Percentiles rank a stretch among this genome's conserved stretches.
phyloP scores from a whole-genome alignment of 1,140 invertebrate species.

The Helicorthomorpha holstii region DNA sequence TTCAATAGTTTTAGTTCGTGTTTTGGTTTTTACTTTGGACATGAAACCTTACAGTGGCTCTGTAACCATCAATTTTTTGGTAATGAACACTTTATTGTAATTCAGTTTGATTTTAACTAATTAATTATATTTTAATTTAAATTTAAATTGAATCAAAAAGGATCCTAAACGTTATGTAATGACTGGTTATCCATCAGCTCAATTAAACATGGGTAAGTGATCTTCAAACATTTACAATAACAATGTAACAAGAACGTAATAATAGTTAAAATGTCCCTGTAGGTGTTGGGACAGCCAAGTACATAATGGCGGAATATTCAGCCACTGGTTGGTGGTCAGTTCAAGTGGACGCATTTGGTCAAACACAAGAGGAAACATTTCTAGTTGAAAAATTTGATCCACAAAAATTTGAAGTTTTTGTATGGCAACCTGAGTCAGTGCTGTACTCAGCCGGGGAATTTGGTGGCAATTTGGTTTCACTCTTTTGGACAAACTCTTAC shows the following conservation, averaged over 20 bases:
- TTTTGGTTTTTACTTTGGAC: constrained; percentile 29
- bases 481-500: constrained; percentile 22
- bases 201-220: constrained; percentile 27
- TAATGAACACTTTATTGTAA: constrained; percentile 16
- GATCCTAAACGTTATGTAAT: constrained; percentile 31
- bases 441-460: constrained; percentile 23
- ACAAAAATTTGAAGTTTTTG: constrained; percentile 29
- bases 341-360: constrained; percentile 25
- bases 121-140: background rate
- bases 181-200: constrained; percentile 31
- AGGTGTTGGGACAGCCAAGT: constrained; percentile 26
- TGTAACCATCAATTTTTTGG: constrained; percentile 30
- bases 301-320: constrained; percentile 24
- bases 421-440: constrained; percentile 22
- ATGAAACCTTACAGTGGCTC: constrained; percentile 31
- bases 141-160: constrained; percentile 15
- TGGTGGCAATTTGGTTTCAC: constrained; percentile 18
- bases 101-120: background rate
- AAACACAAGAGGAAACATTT: constrained; percentile 29
- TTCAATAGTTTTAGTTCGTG: constrained; percentile 27
- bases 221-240: background rate
- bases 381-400: constrained; percentile 30
- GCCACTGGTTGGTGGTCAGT: constrained; percentile 32
- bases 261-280: constrained; percentile 1
- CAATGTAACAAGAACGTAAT: background rate